Percentiles rank a stretch among this genome's conserved stretches.
Evolutionary conservation across 2,888 invertebrate genomes (phyloP).

Genomic region (Oligia fasciuncula): DNA sequence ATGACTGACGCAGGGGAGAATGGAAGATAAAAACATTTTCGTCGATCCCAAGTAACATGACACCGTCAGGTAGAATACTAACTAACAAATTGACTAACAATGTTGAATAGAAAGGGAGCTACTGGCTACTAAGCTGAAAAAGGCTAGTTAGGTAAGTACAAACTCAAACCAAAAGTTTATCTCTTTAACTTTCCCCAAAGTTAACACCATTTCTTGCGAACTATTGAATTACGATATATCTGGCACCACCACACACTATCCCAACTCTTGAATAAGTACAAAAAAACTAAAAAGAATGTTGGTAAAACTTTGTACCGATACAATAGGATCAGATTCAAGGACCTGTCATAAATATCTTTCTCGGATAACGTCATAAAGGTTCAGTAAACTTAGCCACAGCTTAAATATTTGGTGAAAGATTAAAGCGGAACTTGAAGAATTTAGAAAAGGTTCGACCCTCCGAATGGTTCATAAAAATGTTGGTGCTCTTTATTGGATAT

Average conservation of each 20-base stretch:
- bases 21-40: not conserved
- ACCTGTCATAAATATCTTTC: slow-evolving; percentile 72
- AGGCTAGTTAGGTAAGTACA: too few relatives aligned
- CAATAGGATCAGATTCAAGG: slow-evolving; percentile 57
- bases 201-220: not conserved
- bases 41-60: not conserved
- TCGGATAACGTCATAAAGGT: slow-evolving; percentile 70
- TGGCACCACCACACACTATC: not conserved
- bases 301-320: slow-evolving; percentile 43
- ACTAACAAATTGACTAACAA: not conserved
- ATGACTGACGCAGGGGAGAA: not conserved
- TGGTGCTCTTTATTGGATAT: slow-evolving; percentile 82
- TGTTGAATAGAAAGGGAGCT: not conserved
- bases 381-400: slow-evolving; percentile 77
- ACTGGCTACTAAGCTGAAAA: not conserved
- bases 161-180: not conserved
- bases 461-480: slow-evolving; percentile 83
- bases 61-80: not conserved
- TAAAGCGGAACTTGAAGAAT: slow-evolving; percentile 82
- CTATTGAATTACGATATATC: not conserved
- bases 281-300: slow-evolving; percentile 8
- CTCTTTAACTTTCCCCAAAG: not conserved
- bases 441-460: slow-evolving; percentile 79
- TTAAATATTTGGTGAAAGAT: slow-evolving; percentile 82
- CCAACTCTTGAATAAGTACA: not conserved